These are phyloP conservation scores for Lycaena phlaeas DNA, from an alignment of 2,888 invertebrate genomes.

Conservation along the genomic window DNA sequence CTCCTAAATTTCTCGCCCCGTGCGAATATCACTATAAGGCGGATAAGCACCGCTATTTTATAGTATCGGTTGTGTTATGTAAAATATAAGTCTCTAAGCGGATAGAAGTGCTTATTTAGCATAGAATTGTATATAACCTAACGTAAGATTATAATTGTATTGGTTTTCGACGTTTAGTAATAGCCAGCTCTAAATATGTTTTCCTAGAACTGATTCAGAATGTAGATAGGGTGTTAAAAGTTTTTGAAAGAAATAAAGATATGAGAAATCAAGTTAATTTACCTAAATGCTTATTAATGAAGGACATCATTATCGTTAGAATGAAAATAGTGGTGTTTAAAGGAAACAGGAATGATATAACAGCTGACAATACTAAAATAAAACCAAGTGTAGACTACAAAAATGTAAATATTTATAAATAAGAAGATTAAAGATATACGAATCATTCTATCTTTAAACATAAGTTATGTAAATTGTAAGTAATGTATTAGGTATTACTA, in stretches of 20 bases:
- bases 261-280: constrained; percentile 8
- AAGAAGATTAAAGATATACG: constrained; percentile 57
- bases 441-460: constrained; percentile 55
- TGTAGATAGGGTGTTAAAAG: constrained; percentile 21
- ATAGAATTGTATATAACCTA: constrained; percentile 64
- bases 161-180: constrained; percentile 24
- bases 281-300: constrained; percentile 8
- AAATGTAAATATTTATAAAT: constrained; percentile 42
- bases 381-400: constrained; percentile 46
- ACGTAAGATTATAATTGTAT: constrained; percentile 38
- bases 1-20: constrained; percentile 5
- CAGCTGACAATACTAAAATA: constrained; percentile 70
- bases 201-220: constrained; percentile 15
- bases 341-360: constrained; percentile 53
- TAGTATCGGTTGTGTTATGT: constrained; percentile 72
- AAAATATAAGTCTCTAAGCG: constrained; percentile 57
- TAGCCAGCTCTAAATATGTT: constrained; percentile 16
- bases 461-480: constrained; percentile 55
- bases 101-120: constrained; percentile 56
- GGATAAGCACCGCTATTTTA: constrained; percentile 50
- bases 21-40: constrained; percentile 29
- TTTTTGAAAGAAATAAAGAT: constrained; percentile 9
- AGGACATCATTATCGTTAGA: constrained; percentile 5
- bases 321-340: constrained; percentile 9
- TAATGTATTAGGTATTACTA: constrained; percentile 39